These are phyloP conservation scores for Drosophila bunnanda DNA, from an alignment of 2,888 invertebrate species.

Conservation along the genomic window DNA sequence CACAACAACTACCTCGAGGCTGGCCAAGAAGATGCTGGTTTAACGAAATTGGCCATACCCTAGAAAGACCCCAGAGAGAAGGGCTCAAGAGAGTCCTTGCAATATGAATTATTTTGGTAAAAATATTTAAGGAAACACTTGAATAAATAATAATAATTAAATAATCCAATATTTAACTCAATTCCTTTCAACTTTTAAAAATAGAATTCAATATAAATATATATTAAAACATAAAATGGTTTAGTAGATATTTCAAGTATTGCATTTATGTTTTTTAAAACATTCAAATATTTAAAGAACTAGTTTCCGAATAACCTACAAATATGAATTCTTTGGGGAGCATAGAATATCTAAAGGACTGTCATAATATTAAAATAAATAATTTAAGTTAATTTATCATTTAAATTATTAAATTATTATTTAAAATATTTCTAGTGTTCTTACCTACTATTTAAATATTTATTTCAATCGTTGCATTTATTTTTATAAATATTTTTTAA, in stretches of 20 bases:
- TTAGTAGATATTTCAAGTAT: neutral
- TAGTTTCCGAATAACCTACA: no score
- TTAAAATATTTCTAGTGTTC: no score
- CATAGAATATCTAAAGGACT: neutral
- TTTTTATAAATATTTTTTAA: neutral
- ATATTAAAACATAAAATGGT: neutral
- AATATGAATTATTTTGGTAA: neutral
- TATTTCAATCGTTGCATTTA: neutral
- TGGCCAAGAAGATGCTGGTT: slow-evolving; percentile 17
- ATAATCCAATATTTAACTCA: no score
- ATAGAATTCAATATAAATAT: no score
- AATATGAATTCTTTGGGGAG: no score
- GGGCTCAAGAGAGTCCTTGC: neutral
- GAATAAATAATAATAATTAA: no score
- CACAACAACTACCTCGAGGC: slow-evolving; percentile 14
- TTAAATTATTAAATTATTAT: no score
- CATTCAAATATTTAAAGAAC: no score
- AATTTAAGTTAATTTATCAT: no score
- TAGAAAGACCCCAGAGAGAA: slow-evolving; percentile 1
- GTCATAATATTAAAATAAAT: no score
- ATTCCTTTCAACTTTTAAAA: no score
- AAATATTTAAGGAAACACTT: no score
- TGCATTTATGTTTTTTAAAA: neutral
- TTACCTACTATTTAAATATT: neutral
- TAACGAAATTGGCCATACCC: slow-evolving; percentile 26